Evolutionary conservation across 2,797 vertebrate genomes (phyloP), one percentile per base, ranked within the genome.

Genomic region (Gymnopithys bicolor): DNA sequence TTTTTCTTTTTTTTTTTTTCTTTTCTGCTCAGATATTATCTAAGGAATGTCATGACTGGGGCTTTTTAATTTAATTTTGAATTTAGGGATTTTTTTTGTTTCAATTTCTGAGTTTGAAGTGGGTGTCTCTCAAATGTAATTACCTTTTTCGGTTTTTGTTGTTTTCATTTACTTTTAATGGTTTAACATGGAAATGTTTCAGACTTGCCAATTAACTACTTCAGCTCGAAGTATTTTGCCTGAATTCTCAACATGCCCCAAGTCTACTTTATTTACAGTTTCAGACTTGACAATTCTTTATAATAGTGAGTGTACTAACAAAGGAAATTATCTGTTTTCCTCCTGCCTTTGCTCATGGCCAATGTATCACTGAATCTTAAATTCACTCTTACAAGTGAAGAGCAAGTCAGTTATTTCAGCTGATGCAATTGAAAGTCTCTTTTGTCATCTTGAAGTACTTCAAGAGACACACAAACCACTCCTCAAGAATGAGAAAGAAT

Each of bases 371-470:
- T 45, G 75, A 73, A 82, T 90, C 78, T 82, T 73, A 79, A 93
- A 79, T 78, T 82, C 70, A 63, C 59, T 89, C 84, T 91, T 89
- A 62, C 4, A 87, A 12, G 53, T 78, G 82, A 88, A 93, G 73
- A 91, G 67, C 15, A 84, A 68, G 39, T 39, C 46, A 58, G 64
- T 89, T 91, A 77, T 94, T 95, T 92, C 91, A 88, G 93, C 69
- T 85, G 46, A 37, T 86, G 69, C 69, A 71, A 90, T 0, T 86
- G 73, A 71, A 94, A 71, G 9, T 58, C 46, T 76, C 46, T 69
- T 85, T 62, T 78, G 51, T 67, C 69, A 84, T 35, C 66, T 3
- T 76, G 62, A 87, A 86, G 58, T 76, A 69, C 73, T 81, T 94
- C 69, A 79, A 58, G 46, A 85, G 33, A 48, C 67, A 58, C 49